These are phyloP conservation scores for Lasioglossum leucozonium DNA, from an alignment of 2,888 invertebrate species.

Conservation along the genomic window DNA sequence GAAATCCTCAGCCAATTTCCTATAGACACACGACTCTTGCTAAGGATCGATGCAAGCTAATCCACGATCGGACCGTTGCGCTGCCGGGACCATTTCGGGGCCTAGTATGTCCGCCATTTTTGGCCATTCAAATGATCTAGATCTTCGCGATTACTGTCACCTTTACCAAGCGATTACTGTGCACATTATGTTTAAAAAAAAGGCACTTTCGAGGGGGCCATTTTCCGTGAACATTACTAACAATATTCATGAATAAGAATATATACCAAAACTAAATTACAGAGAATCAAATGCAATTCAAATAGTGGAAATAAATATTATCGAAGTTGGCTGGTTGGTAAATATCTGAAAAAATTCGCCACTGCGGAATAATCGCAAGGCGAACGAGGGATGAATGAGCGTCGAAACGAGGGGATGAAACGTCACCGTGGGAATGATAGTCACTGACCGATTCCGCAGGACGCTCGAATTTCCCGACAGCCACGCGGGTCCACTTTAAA, in stretches of 20 bases:
- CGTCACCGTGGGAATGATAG: constrained; percentile 29
- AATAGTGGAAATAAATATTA: neutral
- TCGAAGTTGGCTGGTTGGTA: neutral
- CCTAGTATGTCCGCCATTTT: neutral
- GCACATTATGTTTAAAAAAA: too few relatives aligned
- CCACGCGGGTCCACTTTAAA: constrained; percentile 55
- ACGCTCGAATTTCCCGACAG: constrained; percentile 49
- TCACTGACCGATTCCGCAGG: constrained; percentile 21
- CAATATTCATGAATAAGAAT: too few relatives aligned
- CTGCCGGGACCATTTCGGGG: neutral
- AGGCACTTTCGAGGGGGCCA: too few relatives aligned
- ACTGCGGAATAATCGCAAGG: neutral
- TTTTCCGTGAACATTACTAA: too few relatives aligned
- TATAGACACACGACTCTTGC: constrained; percentile 32
- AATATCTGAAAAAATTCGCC: neutral
- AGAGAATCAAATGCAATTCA: neutral
- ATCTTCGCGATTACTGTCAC: neutral
- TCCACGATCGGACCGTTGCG: neutral
- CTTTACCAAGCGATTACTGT: too few relatives aligned
- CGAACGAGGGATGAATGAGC: neutral
- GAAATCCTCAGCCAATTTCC: constrained; percentile 54
- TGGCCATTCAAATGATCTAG: neutral
- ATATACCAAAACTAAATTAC: neutral
- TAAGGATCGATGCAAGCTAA: constrained; percentile 28
- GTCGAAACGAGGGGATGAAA: neutral